These are phyloP conservation scores for Epinephelus awoara DNA, from an alignment of 2,797 vertebrate species.

Conservation along the genomic window DNA sequence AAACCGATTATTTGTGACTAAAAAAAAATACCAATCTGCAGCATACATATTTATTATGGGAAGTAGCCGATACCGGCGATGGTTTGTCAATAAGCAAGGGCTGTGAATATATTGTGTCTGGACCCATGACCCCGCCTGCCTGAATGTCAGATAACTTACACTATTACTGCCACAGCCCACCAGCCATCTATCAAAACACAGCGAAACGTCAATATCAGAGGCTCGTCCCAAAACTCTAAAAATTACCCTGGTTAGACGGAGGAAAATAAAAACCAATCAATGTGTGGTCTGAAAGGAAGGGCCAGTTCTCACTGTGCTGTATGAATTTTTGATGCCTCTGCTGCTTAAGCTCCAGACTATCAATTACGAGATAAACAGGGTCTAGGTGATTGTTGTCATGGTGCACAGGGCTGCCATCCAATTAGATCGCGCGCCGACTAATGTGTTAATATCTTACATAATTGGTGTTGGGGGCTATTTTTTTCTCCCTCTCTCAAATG, in stretches of 20 bases:
- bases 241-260: slow-evolving; percentile 80
- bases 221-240: slow-evolving; percentile 76
- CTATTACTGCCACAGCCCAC: slow-evolving; percentile 78
- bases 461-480: slow-evolving; percentile 85
- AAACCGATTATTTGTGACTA: slow-evolving; percentile 72
- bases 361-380: slow-evolving; percentile 86
- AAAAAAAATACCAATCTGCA: slow-evolving; percentile 64
- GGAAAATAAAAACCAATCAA: slow-evolving; percentile 81
- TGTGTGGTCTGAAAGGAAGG: slow-evolving; percentile 74
- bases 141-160: slow-evolving; percentile 81
- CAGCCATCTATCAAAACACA: slow-evolving; percentile 81
- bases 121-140: slow-evolving; percentile 73
- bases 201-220: slow-evolving; percentile 74
- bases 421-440: slow-evolving; percentile 82
- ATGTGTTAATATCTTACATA: slow-evolving; percentile 87
- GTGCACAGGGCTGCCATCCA: slow-evolving; percentile 82
- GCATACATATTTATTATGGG: slow-evolving; percentile 82
- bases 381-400: slow-evolving; percentile 86
- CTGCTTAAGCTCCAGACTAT: slow-evolving; percentile 83
- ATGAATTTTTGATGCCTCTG: slow-evolving; percentile 82
- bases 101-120: slow-evolving; percentile 84
- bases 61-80: slow-evolving; percentile 73
- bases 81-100: slow-evolving; percentile 81
- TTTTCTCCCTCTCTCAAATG: slow-evolving; percentile 77
- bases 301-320: slow-evolving; percentile 65